Percentiles rank a stretch among this genome's conserved stretches.
These are phyloP conservation scores for Dicycla oo DNA, from an alignment of 2,888 invertebrate genomes.

Conservation along the genomic window DNA sequence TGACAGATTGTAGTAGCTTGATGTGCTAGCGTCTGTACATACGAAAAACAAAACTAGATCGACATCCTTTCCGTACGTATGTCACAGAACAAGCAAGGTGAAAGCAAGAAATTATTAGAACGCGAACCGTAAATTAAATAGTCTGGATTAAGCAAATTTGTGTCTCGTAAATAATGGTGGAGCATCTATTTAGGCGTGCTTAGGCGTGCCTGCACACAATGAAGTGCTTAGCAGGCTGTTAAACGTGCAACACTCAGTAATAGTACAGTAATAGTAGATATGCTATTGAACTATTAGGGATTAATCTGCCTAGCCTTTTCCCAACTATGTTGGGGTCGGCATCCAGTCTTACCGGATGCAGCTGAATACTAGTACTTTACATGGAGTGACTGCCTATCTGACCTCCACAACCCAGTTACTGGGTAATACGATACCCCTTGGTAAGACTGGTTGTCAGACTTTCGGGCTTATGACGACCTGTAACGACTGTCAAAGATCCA, in stretches of 20 bases:
- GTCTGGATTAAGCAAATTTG: slow-evolving; percentile 69
- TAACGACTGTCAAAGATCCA: too few relatives aligned
- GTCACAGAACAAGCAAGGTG: slow-evolving; percentile 24
- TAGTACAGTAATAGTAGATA: neutral
- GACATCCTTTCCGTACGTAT: slow-evolving; percentile 3
- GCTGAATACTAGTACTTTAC: too few relatives aligned
- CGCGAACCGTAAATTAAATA: slow-evolving; percentile 59
- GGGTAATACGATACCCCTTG: too few relatives aligned
- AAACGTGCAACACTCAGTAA: slow-evolving; percentile 21
- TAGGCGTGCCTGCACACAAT: slow-evolving; percentile 44
- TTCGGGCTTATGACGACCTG: too few relatives aligned
- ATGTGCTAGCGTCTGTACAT: too few relatives aligned
- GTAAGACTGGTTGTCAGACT: too few relatives aligned
- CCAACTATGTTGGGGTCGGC: too few relatives aligned
- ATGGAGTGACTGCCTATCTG: too few relatives aligned
- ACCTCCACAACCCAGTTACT: too few relatives aligned
- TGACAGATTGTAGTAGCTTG: too few relatives aligned
- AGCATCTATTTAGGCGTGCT: slow-evolving; percentile 62
- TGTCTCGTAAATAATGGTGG: slow-evolving; percentile 71
- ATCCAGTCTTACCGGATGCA: too few relatives aligned
- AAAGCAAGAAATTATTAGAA: slow-evolving; percentile 54
- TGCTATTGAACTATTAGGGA: neutral
- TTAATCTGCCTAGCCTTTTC: too few relatives aligned
- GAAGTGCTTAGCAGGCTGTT: slow-evolving; percentile 28
- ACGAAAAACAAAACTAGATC: neutral